phyloP scores from a whole-genome alignment of 2,113 vertebrate species.

The Nycticebus coucang region DNA sequence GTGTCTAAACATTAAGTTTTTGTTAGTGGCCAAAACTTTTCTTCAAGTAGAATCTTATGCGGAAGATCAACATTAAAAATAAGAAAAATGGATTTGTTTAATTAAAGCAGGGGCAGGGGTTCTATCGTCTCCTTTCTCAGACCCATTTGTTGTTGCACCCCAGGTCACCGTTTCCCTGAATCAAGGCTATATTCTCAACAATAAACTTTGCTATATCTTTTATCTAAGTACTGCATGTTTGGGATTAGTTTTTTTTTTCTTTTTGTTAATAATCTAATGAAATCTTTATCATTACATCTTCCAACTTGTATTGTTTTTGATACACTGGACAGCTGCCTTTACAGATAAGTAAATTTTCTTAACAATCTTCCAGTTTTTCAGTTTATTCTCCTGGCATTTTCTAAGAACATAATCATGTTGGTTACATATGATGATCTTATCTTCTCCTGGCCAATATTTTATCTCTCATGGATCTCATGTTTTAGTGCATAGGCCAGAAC shows the following conservation, averaged over 20 bases:
- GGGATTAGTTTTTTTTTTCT: neutral
- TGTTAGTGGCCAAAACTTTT: neutral
- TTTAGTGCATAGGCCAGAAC: neutral
- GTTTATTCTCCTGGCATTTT: neutral
- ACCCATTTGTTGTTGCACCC: neutral
- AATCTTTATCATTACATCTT: conserved; percentile 7
- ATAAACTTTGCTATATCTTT: neutral
- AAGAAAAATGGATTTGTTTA: neutral
- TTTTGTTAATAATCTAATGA: conserved; percentile 35
- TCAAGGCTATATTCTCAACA: neutral
- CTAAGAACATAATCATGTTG: neutral
- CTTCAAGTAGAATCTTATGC: neutral
- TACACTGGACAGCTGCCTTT: conserved; percentile 17
- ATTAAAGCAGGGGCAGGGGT: neutral
- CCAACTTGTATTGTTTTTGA: neutral
- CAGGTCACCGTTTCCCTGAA: neutral
- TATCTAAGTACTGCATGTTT: neutral
- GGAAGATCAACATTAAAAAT: neutral
- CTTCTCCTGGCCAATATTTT: neutral
- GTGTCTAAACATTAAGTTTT: neutral
- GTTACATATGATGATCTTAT: neutral
- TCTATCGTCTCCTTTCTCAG: neutral
- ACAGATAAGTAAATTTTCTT: conserved; percentile 30
- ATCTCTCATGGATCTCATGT: neutral
- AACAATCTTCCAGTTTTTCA: neutral